Base-by-base conservation (phyloP, 64 coral and sea anemone species). In the Stichodactyla mertensii region DNA sequence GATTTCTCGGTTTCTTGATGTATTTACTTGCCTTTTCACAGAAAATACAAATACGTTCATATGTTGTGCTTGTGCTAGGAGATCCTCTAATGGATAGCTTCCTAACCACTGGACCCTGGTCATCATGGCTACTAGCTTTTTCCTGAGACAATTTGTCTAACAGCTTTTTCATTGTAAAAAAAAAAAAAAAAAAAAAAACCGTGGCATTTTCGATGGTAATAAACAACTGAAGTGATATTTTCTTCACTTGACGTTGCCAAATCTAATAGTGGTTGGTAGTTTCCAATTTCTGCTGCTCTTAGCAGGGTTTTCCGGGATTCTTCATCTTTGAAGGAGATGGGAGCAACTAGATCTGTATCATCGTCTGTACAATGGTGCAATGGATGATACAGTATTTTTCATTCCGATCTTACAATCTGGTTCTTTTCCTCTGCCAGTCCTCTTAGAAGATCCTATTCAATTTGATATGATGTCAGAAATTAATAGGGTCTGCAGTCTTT, bases 251-350 rank as follows among this genome's bases (percentile, higher is more conserved):
- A 31, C 28, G 0, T 31, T 31, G 28, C 28, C 28, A 31, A 31
- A 31, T 31, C 28, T 31, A 31, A 31, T 31, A 31, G 28, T 31
- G 28, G 28, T 31, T 31, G 28, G 28, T 31, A 1, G 28, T 31
- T 31, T 31, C 28, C 28, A 31, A 31, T 31, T 31, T 31, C 28
- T 59, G 82, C 89, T 86, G 89, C 89, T 79, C 83, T 86, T 77
- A 79, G 11, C 15, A 90, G 82, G 15, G 89, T 90, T 18, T 71
- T 85, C 82, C 82, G 85, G 28, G 83, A 90, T 23, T 90, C 83
- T 59, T 85, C 82, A 86, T 86, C 89, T 90, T 79, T 31, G 28
- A 31, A 31, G 28, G 28, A 31, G 28, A 31, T 90, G n/a, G 83
- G 83, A 20, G 55, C 77, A 45, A 90, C 83, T 52, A 86, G 71